These are phyloP conservation scores for Dromiciops gliroides DNA, from an alignment of 2,113 vertebrate species.

Conservation along the genomic window DNA sequence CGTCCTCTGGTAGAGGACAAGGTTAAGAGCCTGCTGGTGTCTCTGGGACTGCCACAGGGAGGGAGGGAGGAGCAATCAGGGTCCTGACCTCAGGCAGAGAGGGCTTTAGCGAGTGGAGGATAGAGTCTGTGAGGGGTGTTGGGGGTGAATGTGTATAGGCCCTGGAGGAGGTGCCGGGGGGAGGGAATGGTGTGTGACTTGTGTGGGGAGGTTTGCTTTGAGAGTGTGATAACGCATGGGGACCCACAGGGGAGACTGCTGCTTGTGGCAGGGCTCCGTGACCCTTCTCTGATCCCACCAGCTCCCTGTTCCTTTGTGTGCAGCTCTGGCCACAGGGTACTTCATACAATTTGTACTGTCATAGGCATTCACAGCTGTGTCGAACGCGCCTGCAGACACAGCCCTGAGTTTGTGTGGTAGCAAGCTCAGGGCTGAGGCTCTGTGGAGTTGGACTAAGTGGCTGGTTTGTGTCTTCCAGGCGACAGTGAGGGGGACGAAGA, in stretches of 20 bases:
- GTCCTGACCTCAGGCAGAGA: neutral
- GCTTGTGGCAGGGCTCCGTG: slow-evolving; percentile 49
- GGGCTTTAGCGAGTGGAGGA: slow-evolving; percentile 18
- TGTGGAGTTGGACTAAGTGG: slow-evolving; percentile 67
- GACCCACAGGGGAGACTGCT: neutral
- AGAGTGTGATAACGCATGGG: slow-evolving; percentile 47
- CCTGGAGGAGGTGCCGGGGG: slow-evolving; percentile 2
- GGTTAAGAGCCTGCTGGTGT: slow-evolving; percentile 44
- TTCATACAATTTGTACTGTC: slow-evolving; percentile 33
- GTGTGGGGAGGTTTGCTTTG: slow-evolving; percentile 3
- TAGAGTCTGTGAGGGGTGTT: slow-evolving; percentile 17
- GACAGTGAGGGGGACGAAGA: slow-evolving; percentile 86
- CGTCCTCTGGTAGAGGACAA: neutral
- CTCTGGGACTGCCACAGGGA: slow-evolving; percentile 28
- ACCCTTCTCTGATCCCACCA: slow-evolving; percentile 31
- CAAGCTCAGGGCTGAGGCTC: slow-evolving; percentile 36
- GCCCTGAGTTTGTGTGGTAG: slow-evolving; percentile 46
- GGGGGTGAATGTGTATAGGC: slow-evolving; percentile 20
- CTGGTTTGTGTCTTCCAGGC: slow-evolving; percentile 80
- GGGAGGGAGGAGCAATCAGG: slow-evolving; percentile 32
- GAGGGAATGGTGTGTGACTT: slow-evolving; percentile 19
- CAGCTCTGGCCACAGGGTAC: slow-evolving; percentile 10
- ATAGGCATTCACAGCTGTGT: slow-evolving; percentile 29
- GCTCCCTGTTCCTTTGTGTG: slow-evolving; percentile 19
- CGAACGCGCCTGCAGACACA: slow-evolving; percentile 58